A percentile compares a stretch with the other conserved stretches of the same genome.
These are phyloP conservation scores for Saccostrea glomerata DNA, from an alignment of 1,140 invertebrate species.

Conservation along the genomic window DNA sequence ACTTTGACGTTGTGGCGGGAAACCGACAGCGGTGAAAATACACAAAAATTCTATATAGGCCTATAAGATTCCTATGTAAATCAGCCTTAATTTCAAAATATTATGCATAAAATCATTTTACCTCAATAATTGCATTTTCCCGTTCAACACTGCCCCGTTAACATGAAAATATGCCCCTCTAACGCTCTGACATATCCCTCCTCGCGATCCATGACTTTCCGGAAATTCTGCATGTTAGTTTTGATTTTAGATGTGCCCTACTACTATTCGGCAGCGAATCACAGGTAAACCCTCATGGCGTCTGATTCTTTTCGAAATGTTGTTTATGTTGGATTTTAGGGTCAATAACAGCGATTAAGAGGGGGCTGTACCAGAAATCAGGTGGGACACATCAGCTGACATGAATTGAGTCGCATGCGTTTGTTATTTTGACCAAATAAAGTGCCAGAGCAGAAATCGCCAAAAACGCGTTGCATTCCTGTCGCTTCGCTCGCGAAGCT, in stretches of 20 bases:
- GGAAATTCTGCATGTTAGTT: neutral
- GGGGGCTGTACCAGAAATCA: too few species aligned
- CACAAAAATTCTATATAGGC: slow-evolving; percentile 5
- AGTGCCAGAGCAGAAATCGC: too few species aligned
- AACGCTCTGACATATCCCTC: neutral
- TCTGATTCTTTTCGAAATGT: too few species aligned
- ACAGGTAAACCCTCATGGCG: too few species aligned
- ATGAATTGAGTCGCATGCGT: too few species aligned
- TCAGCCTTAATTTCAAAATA: neutral
- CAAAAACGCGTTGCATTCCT: too few species aligned
- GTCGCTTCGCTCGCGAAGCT: too few species aligned
- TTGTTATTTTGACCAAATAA: too few species aligned
- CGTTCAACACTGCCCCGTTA: slow-evolving; percentile 31
- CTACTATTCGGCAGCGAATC: too few species aligned
- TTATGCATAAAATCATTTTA: neutral
- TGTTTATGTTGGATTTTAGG: too few species aligned
- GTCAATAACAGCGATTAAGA: too few species aligned
- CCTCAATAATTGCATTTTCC: slow-evolving; percentile 41
- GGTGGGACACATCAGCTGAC: too few species aligned
- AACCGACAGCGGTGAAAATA: slow-evolving; percentile 2
- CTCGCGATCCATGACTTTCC: neutral
- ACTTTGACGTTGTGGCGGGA: slow-evolving; percentile 40
- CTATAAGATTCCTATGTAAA: neutral
- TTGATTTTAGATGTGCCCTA: neutral
- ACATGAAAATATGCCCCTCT: neutral